phyloP scores from a whole-genome alignment of 2,888 invertebrate genomes.

The Nomada fabriciana region DNA sequence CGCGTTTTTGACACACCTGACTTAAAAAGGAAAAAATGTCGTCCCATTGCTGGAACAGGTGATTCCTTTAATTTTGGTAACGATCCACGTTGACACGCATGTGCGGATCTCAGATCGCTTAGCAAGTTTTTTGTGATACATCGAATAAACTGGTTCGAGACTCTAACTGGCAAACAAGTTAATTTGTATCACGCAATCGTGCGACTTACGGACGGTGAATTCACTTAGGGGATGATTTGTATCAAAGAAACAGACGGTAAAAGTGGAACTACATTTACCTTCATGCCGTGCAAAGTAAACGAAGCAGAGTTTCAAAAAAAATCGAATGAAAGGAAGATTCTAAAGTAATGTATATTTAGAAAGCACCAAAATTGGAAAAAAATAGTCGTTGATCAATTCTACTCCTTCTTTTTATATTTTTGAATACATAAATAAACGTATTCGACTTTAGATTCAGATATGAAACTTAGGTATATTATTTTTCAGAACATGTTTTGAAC shows the following conservation, averaged over 20 bases:
- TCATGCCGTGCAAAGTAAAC: too few species aligned
- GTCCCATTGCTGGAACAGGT: constrained; percentile 19
- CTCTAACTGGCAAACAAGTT: constrained; percentile 44
- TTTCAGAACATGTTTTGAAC: too few species aligned
- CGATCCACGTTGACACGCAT: constrained; percentile 62
- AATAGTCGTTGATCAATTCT: not conserved
- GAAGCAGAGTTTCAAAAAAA: not conserved
- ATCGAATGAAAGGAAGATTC: not conserved
- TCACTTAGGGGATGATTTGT: not conserved
- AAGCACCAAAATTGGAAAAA: not conserved
- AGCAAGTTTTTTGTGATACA: constrained; percentile 57
- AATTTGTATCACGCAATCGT: constrained; percentile 31
- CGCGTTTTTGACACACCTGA: not conserved
- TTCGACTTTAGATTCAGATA: too few species aligned
- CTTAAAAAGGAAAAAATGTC: constrained; percentile 51
- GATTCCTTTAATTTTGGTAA: constrained; percentile 65
- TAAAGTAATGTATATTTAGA: too few species aligned
- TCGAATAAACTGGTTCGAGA: constrained; percentile 53
- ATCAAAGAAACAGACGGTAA: not conserved
- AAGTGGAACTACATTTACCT: too few species aligned
- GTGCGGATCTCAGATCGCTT: constrained; percentile 57
- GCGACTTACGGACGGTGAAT: not conserved
- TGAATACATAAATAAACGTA: too few species aligned
- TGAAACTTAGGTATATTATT: too few species aligned
- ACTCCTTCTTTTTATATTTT: too few species aligned